phyloP scores from a whole-genome alignment of 1,140 invertebrate species.

The Gonioctena quinquepunctata region DNA sequence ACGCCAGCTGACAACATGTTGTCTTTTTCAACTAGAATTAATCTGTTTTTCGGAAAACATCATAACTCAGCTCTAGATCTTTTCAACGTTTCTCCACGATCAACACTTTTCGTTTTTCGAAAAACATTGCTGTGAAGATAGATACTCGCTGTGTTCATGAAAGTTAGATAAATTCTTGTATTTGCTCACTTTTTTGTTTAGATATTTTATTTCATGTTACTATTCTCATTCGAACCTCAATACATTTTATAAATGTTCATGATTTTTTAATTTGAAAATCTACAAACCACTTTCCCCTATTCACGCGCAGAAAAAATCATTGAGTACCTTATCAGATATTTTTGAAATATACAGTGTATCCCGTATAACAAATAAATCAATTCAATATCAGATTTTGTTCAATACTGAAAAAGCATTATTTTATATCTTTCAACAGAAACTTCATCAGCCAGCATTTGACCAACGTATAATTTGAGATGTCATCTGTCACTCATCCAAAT shows the following conservation, averaged over 20 bases:
- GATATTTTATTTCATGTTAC: not conserved
- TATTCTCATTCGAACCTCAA: not conserved
- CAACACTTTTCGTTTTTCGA: not conserved
- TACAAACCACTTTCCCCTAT: too few species aligned
- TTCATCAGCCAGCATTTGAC: too few species aligned
- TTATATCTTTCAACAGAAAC: too few species aligned
- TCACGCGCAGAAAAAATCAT: too few species aligned
- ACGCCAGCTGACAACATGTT: constrained; percentile 47
- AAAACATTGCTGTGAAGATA: not conserved
- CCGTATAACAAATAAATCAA: too few species aligned
- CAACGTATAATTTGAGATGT: too few species aligned
- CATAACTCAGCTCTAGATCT: not conserved
- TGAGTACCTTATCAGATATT: too few species aligned
- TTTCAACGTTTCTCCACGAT: not conserved
- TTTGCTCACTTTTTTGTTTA: not conserved
- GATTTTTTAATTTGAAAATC: too few species aligned
- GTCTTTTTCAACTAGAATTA: constrained; percentile 2
- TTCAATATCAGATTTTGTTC: too few species aligned
- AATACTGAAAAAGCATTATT: too few species aligned
- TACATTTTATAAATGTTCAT: constrained; percentile 3
- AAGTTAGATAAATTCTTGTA: not conserved
- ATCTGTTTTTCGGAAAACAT: not conserved
- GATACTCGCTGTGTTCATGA: not conserved
- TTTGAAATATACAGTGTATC: too few species aligned
- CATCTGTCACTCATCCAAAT: too few species aligned